Conservation (phyloP, 2,888 invertebrate genomes). For the Ophion obscuratus region DNA sequence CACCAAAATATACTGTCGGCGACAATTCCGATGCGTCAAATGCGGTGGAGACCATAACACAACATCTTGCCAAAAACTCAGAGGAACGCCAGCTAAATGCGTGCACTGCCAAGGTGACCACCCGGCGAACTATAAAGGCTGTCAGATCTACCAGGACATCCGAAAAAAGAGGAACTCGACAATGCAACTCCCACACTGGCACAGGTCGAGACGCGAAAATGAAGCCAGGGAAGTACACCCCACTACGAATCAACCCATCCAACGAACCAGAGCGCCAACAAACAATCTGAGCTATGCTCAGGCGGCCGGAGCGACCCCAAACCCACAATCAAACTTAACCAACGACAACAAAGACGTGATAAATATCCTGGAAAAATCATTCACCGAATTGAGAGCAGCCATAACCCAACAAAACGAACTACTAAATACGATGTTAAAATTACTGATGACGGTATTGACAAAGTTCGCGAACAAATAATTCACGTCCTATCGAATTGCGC, state of each 20-base stretch:
- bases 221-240: no score
- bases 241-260: no score
- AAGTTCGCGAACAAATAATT: conserved; percentile 34
- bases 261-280: neutral
- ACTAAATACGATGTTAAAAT: neutral
- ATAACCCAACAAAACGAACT: conserved; percentile 34
- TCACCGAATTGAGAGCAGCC: neutral
- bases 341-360: neutral
- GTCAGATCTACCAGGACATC: no score
- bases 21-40: conserved; percentile 39
- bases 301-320: neutral
- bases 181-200: no score
- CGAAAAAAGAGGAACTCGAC: no score
- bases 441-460: conserved; percentile 33
- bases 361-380: neutral
- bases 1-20: neutral
- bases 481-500: conserved; percentile 35
- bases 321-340: neutral
- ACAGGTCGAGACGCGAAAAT: no score
- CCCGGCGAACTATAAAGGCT: no score
- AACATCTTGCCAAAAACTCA: no score
- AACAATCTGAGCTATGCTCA: neutral
- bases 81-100: conserved; percentile 6
- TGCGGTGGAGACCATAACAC: conserved; percentile 56
- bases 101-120: no score